Percentiles rank a stretch among this genome's conserved stretches.
Conservation (phyloP, 2,888 invertebrate species). For the Nephrotoma appendiculata region DNA sequence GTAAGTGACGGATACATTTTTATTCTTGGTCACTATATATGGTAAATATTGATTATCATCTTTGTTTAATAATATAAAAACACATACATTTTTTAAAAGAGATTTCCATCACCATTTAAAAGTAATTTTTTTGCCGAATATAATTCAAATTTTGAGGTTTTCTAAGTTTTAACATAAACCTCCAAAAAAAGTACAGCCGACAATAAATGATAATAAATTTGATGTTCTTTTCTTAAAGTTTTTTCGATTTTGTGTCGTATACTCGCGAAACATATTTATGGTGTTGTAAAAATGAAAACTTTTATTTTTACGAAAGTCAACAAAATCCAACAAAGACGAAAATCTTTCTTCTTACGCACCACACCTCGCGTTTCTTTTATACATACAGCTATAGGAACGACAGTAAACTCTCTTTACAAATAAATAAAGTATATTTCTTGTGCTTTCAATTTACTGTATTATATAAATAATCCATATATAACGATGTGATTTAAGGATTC, state of each 20-base stretch:
- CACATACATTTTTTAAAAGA: not conserved
- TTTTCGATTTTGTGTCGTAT: not conserved
- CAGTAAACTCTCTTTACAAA: not conserved
- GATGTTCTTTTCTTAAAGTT: not conserved
- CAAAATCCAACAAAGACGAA: not conserved
- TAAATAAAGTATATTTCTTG: not conserved
- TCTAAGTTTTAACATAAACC: not conserved
- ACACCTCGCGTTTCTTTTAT: not conserved
- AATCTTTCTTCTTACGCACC: not conserved
- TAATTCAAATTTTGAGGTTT: not conserved
- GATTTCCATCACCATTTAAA: not conserved
- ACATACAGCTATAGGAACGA: not conserved
- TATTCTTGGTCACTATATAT: not conserved
- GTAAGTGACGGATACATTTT: not conserved
- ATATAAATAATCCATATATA: not conserved
- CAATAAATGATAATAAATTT: not conserved
- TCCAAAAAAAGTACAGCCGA: not conserved
- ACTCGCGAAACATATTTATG: not conserved
- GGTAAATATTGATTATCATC: no score
- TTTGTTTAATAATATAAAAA: not conserved
- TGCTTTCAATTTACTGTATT: not conserved
- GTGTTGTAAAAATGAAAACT: not conserved
- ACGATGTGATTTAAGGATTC: slow-evolving; percentile 2
- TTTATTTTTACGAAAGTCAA: not conserved
- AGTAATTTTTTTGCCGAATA: not conserved